Base-by-base conservation (phyloP, 30 jellyfish, hydroid and myxozoan genomes). In the Aurelia aurita complex sp. Pacific region DNA sequence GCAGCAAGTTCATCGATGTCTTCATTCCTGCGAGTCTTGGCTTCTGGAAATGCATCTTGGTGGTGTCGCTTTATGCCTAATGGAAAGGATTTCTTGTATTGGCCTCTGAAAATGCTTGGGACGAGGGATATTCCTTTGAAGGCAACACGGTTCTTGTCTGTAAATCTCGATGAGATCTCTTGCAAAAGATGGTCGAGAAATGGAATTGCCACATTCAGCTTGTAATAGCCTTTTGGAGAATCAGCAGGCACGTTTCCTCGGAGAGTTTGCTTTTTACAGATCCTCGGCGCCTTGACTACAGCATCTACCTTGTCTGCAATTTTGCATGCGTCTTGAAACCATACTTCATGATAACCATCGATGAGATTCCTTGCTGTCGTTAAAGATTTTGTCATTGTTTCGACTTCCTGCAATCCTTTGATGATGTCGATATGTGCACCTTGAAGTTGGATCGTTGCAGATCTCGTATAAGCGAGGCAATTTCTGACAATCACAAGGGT, bases 241-340 rank as follows among this genome's bases (percentile, higher is more conserved):
- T 72, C 82, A 17, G 82, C 82, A 38, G 6, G 86, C 16, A 5
- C 73, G 19, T 76, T 76, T 11, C 86, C 36, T 76, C 76, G 8
- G 61, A 10, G 17, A 5, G 36, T 59, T 62, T 33, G 40, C 54
- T 32, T 32, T 4, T 54, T 8, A 76, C 76, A 76, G 34, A 55
- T 6, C 10, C 86, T 59, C 18, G 76, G 86, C 3, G 76, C 51
- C 19, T 76, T 51, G 5, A 50, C 73, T 34, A 55, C 76, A 50
- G 74, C 76, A 76, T 60, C 86, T 11, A 76, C 76, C 17, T 33
- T 13, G 1, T 52, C 33, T 52, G 18, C 76, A 62, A 76, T 76
- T 59, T 76, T 35, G 29, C 51, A 51, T 10, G 86, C 54, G 12
- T 76, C 76, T 54, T 59, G 29, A 64, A 55, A 76, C 86, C 74